phyloP scores from a whole-genome alignment of 2,113 vertebrate genomes.

The Dasyornis broadbenti region DNA sequence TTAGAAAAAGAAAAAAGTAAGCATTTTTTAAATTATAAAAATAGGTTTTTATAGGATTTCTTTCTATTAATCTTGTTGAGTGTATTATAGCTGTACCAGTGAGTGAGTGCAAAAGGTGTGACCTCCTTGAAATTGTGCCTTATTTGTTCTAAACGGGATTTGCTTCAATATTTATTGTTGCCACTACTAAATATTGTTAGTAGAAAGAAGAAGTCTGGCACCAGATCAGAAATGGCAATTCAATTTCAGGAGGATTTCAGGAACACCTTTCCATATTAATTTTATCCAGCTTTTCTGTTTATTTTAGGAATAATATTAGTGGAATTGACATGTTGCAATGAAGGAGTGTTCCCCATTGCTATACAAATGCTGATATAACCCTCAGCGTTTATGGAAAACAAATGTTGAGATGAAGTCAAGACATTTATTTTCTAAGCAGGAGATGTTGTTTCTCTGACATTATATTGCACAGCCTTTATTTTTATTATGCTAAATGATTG shows the following conservation, averaged over 20 bases:
- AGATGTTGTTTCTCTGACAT: slow-evolving; percentile 16
- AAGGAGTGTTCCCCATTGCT: neutral
- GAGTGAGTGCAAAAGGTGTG: neutral
- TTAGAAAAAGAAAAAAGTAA: too few species aligned
- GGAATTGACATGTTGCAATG: neutral
- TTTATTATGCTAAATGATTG: slow-evolving; percentile 15
- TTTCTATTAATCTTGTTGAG: neutral
- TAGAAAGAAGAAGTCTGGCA: neutral
- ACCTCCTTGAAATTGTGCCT: neutral
- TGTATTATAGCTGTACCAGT: neutral
- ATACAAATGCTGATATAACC: neutral
- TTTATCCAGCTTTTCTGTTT: neutral
- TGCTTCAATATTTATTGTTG: neutral
- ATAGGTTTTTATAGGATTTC: neutral
- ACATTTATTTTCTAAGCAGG: slow-evolving; percentile 47
- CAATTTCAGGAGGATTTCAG: neutral
- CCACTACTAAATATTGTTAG: neutral
- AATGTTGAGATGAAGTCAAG: slow-evolving; percentile 33
- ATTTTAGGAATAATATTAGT: neutral
- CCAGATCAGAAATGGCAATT: neutral
- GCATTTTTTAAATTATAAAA: neutral
- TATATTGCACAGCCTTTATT: neutral
- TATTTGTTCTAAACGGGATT: neutral
- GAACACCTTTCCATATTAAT: neutral
- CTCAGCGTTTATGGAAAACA: neutral